Evolutionary conservation across 2,113 vertebrate genomes (phyloP).

Genomic region (Nesogale talazaci): DNA sequence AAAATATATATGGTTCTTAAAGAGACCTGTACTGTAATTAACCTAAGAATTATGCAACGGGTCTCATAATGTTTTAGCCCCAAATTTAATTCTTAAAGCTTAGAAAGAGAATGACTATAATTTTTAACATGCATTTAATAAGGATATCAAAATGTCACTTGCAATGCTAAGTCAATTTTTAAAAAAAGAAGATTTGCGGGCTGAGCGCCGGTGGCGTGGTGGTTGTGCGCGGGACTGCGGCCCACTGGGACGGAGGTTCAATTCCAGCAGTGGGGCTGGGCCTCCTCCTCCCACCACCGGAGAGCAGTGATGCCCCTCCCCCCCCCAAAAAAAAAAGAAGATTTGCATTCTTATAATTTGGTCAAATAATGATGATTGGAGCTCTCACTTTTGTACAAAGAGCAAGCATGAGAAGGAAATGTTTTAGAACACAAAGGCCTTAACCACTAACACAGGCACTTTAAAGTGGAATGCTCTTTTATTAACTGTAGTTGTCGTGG

Average conservation of each 20-base stretch:
- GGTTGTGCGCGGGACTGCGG: too few species aligned
- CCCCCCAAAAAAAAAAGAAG: too few species aligned
- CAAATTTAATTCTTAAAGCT: conserved; percentile 45
- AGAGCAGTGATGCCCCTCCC: too few species aligned
- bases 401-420: conserved; percentile 57
- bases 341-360: conserved; percentile 35
- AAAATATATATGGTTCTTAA: background rate
- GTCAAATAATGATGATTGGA: conserved; percentile 8
- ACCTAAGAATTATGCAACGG: background rate
- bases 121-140: conserved; percentile 23
- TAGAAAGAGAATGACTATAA: background rate
- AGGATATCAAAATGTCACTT: conserved; percentile 47
- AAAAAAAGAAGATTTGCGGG: too few species aligned
- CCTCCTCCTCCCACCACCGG: too few species aligned
- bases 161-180: background rate
- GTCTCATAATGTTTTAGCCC: conserved; percentile 19
- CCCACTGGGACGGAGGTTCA: too few species aligned
- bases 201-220: too few species aligned
- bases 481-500: conserved; percentile 3
- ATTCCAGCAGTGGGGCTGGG: too few species aligned
- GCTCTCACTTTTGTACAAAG: conserved; percentile 42
- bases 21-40: conserved; percentile 17
- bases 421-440: conserved; percentile 46
- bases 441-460: conserved; percentile 51
- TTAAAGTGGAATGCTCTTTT: conserved; percentile 32